phyloP scores from a whole-genome alignment of 2,797 vertebrate genomes.

The Mormyrus proboscirostris region DNA sequence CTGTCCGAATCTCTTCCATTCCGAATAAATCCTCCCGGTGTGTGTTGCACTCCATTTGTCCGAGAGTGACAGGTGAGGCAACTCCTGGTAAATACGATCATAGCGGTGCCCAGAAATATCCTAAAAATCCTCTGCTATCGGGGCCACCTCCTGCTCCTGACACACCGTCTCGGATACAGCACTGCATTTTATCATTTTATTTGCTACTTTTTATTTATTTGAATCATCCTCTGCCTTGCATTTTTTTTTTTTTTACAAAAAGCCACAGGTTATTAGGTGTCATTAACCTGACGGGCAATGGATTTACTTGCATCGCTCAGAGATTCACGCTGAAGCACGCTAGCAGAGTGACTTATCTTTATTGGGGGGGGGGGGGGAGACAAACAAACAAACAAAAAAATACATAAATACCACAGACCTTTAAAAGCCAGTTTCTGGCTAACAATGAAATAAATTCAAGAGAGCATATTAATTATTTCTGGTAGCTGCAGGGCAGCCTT shows the following conservation, averaged over 20 bases:
- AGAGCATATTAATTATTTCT: background rate
- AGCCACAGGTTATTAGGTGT: background rate
- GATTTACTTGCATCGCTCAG: background rate
- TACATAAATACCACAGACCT: background rate
- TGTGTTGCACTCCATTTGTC: background rate
- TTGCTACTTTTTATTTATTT: background rate
- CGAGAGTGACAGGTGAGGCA: slow-evolving; percentile 6
- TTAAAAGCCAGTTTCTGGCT: background rate
- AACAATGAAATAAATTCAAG: slow-evolving; percentile 5
- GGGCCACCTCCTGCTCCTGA: background rate
- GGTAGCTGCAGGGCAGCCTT: background rate
- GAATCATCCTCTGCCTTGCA: background rate
- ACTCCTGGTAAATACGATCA: background rate
- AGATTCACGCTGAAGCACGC: background rate
- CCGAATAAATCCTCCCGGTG: background rate
- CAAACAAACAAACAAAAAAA: background rate
- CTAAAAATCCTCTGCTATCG: background rate
- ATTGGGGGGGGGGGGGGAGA: background rate
- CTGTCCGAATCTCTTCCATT: background rate
- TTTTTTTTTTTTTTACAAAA: background rate
- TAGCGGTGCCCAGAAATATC: background rate
- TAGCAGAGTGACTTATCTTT: background rate
- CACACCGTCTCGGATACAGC: background rate
- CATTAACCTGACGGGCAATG: background rate
- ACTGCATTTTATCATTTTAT: background rate